These are phyloP conservation scores for Enteromius argenteus DNA, from an alignment of 2,797 vertebrate genomes.

Conservation along the genomic window DNA sequence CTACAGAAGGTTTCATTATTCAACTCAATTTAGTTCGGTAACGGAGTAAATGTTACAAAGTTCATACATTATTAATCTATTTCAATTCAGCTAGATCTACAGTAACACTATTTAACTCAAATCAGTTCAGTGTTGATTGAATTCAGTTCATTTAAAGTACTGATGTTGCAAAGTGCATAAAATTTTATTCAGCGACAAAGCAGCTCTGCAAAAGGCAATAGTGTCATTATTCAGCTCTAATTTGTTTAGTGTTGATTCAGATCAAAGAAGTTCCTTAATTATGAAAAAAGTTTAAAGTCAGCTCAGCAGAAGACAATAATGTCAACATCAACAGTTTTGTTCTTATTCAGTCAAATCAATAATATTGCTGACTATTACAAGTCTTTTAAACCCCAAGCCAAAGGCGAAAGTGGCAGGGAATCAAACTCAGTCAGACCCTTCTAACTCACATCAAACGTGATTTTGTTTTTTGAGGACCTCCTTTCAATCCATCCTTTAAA, in stretches of 20 bases:
- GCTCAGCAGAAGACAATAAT: neutral
- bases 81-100: neutral
- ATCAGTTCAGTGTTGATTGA: neutral
- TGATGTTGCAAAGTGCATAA: neutral
- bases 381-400: neutral
- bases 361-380: conserved; percentile 3
- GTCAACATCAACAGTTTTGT: neutral
- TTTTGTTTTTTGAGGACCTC: neutral
- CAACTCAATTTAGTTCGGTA: neutral
- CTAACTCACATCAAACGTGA: neutral
- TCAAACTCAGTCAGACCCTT: neutral
- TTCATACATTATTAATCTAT: neutral
- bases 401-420: neutral
- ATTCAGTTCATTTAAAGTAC: neutral
- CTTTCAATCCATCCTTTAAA: neutral
- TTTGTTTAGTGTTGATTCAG: neutral
- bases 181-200: neutral
- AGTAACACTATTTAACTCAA: neutral
- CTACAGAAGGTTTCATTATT: neutral
- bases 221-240: neutral
- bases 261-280: neutral
- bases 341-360: neutral
- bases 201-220: neutral
- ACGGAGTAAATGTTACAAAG: neutral
- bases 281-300: neutral